A percentile compares a stretch with the other conserved stretches of the same genome.
phyloP scores from a whole-genome alignment of 2,113 vertebrate genomes.

The Xenus cinereus region DNA sequence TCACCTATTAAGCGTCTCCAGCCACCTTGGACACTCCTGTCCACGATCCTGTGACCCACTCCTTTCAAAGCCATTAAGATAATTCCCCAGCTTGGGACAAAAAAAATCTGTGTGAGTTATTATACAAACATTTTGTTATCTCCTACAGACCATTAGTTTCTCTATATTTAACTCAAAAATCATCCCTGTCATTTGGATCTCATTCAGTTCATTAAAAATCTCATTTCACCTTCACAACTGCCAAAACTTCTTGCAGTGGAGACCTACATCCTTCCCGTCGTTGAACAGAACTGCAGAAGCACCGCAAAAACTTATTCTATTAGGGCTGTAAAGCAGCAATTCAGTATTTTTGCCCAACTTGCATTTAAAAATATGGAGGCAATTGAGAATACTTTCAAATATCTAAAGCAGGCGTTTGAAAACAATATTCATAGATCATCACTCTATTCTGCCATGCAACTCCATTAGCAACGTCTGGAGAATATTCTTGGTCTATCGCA shows the following conservation, averaged over 20 bases:
- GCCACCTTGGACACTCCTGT: neutral
- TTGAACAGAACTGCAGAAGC: neutral
- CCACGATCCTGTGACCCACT: neutral
- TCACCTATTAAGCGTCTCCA: neutral
- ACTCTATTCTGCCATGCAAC: neutral
- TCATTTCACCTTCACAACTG: slow-evolving; percentile 52
- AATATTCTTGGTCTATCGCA: neutral
- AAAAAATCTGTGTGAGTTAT: neutral
- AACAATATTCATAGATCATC: slow-evolving; percentile 38
- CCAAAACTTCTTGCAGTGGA: neutral
- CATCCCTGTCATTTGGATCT: slow-evolving; percentile 38
- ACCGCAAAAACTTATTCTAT: neutral
- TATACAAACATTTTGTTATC: neutral
- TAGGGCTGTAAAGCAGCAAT: neutral
- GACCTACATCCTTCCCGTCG: neutral
- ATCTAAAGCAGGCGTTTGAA: neutral
- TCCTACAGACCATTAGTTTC: slow-evolving; percentile 18
- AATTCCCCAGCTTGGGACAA: neutral
- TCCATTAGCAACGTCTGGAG: neutral
- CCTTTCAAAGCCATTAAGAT: neutral
- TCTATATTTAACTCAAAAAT: slow-evolving; percentile 37
- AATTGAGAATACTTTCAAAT: slow-evolving; percentile 38
- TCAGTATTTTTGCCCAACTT: neutral
- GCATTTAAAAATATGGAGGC: slow-evolving; percentile 25
- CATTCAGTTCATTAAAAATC: slow-evolving; percentile 66